Evolutionary conservation across 1,140 invertebrate genomes (phyloP), one percentile per base, ranked within the genome.

Genomic region (Cheumatopsyche charites): DNA sequence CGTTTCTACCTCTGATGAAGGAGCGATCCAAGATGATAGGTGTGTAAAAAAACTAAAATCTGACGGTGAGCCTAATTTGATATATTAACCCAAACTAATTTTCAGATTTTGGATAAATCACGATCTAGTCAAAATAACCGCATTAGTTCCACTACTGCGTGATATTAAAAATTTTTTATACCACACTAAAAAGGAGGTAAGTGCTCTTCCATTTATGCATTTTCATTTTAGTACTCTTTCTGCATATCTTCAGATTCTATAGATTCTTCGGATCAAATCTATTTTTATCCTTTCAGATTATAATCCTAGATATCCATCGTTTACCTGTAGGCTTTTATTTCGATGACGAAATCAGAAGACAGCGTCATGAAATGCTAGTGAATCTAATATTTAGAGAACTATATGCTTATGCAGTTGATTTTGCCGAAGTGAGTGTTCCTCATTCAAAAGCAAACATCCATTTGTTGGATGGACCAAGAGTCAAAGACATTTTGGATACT

Each of bases 21-120:
- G 70, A 13, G 23, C 19, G 23, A 19, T 67, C 21, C 29, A 69
- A 61, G 41, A 70, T 42, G 66, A 75, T 55, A 71, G 52, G 72
- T 76, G 62, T 12, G 21, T 65, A 49, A 47, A 47, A 47, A 15
- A n/a, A 49, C 17, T 67, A 17, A 2, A 45, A 19, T 49, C 4
- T 49, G n/a, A 15, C 15, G 19, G 25, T 26, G 29, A 4, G n/a
- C 15, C 13, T 5, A 58, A 47, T 42, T 41, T 63, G n/a, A 42
- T 63, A 21, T 5, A 63, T 42, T 13, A 29, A 62, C n/a, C 5
- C 3, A 15, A 42, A 49, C 23, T 29, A 13, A 75, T 79, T 77
- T 83, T 76, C 71, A 85, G 86, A 73, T 89, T 88, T 75, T 88
- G 84, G 82, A 79, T 90, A 13, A 89, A 90, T 77, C 88, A 90